Conservation (phyloP, 2,888 invertebrate genomes). For the Patella caerulea region DNA sequence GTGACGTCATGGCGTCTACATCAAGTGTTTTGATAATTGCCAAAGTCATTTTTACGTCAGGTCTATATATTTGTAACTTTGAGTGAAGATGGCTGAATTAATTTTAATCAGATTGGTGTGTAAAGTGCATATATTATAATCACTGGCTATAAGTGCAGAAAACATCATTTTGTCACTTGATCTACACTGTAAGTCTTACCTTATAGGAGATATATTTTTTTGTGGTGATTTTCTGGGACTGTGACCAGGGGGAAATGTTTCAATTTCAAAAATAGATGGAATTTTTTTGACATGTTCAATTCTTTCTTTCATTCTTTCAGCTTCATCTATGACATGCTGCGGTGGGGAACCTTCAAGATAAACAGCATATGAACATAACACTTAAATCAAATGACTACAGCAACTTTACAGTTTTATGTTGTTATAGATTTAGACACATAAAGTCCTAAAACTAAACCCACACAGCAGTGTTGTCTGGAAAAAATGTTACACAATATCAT, state of each 20-base stretch:
- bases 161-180: too few species aligned
- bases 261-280: conserved; percentile 68
- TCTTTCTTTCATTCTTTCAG: conserved; percentile 49
- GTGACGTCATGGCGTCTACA: too few species aligned
- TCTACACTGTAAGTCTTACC: not conserved
- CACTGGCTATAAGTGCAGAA: too few species aligned
- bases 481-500: too few species aligned
- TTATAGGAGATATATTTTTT: not conserved
- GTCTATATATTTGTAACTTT: too few species aligned
- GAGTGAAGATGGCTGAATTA: too few species aligned
- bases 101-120: too few species aligned
- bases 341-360: conserved; percentile 63
- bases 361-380: not conserved
- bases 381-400: not conserved
- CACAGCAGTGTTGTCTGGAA: not conserved
- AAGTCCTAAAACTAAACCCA: not conserved
- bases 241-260: conserved; percentile 62
- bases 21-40: too few species aligned
- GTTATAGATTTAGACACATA: not conserved
- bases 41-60: too few species aligned
- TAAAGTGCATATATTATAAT: too few species aligned
- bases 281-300: conserved; percentile 62
- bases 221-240: conserved; percentile 38
- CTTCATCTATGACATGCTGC: conserved; percentile 53
- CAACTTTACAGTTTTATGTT: too few species aligned